These are phyloP conservation scores for Hipposideros armiger DNA, from an alignment of 2,113 vertebrate genomes.

Conservation along the genomic window DNA sequence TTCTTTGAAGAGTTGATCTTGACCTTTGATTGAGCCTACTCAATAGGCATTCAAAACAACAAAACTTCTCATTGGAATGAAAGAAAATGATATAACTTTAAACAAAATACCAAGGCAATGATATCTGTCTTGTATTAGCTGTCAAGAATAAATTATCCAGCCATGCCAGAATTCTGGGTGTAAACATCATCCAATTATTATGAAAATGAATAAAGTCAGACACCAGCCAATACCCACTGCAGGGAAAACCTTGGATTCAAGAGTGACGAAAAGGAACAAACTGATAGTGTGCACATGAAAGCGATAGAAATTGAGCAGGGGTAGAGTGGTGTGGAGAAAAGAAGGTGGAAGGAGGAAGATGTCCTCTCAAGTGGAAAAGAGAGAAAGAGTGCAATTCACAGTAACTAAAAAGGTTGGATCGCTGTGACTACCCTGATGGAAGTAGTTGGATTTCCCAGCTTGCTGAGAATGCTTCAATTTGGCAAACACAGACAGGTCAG, in stretches of 20 bases:
- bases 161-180: background rate
- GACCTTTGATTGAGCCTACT: background rate
- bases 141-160: background rate
- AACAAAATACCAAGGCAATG: background rate
- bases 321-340: background rate
- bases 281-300: background rate
- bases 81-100: background rate
- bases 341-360: background rate
- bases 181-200: background rate
- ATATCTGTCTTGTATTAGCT: background rate
- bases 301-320: background rate
- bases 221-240: background rate
- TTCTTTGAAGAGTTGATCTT: background rate
- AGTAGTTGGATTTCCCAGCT: background rate
- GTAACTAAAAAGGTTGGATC: background rate
- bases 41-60: constrained; percentile 15
- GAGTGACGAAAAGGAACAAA: background rate
- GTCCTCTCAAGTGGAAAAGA: background rate
- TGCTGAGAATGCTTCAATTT: background rate
- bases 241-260: background rate
- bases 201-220: background rate
- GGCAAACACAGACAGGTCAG: background rate
- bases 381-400: background rate
- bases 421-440: background rate
- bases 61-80: background rate